A percentile compares a stretch with the other conserved stretches of the same genome.
Conservation (phyloP, 2,888 invertebrate species). For the Harpalus rufipes region DNA sequence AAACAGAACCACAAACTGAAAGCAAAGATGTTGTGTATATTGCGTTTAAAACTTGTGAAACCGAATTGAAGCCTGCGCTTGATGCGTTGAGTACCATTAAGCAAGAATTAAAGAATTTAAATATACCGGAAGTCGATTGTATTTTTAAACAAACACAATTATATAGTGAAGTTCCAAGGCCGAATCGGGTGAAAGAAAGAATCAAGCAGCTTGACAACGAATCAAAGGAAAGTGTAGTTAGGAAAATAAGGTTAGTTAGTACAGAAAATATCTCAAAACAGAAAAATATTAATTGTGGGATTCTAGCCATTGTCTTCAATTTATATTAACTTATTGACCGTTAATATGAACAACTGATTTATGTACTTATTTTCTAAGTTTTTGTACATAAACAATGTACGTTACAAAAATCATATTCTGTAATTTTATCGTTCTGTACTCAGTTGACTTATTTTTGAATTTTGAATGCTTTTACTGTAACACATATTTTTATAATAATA, state of each 20-base stretch:
- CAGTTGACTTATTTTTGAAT: no score
- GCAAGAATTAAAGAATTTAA: slow-evolving; percentile 69
- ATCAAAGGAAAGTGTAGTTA: not conserved
- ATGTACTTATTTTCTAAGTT: no score
- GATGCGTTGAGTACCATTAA: slow-evolving; percentile 69
- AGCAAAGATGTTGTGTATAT: slow-evolving; percentile 68
- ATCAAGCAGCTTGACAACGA: not conserved
- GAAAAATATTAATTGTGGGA: no score
- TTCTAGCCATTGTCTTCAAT: no score
- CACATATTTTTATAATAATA: no score
- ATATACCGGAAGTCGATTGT: slow-evolving; percentile 69
- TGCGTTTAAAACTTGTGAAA: slow-evolving; percentile 70
- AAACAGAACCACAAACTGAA: not conserved
- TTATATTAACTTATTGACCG: no score
- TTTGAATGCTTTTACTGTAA: no score
- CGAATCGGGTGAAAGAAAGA: not conserved
- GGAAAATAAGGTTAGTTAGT: not conserved
- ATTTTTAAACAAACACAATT: slow-evolving; percentile 14
- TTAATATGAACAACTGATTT: no score
- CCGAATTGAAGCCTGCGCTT: slow-evolving; percentile 70
- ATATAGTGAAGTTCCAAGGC: no score
- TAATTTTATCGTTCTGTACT: no score
- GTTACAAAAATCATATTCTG: no score
- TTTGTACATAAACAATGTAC: no score
- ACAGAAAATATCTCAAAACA: not conserved